Conservation (phyloP, 2,888 invertebrate species). For the Penaeus monodon region DNA sequence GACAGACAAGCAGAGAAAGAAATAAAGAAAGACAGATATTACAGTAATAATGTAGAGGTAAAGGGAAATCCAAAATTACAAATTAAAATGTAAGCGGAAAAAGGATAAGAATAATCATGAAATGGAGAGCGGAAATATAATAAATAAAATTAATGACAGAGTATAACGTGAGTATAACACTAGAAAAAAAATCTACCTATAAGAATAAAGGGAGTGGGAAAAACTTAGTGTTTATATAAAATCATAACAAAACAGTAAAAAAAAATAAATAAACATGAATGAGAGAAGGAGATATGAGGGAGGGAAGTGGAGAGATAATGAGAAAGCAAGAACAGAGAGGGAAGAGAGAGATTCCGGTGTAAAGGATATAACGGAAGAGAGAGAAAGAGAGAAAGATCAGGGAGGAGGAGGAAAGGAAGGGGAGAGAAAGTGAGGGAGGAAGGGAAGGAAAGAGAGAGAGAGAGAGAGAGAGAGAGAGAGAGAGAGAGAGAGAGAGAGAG, state of each 20-base stretch:
- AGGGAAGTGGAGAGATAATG: too few species aligned
- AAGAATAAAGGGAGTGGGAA: too few species aligned
- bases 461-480: background rate
- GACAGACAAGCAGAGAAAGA: background rate
- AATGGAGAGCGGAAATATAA: too few species aligned
- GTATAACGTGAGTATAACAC: too few species aligned
- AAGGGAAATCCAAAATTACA: background rate
- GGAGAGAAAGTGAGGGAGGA: background rate
- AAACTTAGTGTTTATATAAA: too few species aligned
- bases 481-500: background rate
- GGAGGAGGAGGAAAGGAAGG: background rate
- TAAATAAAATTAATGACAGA: too few species aligned
- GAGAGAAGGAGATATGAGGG: too few species aligned
- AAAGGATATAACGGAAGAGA: background rate
- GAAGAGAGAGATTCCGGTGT: background rate
- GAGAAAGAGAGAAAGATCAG: background rate
- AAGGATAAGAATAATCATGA: too few species aligned
- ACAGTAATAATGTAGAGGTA: background rate
- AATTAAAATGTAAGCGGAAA: background rate
- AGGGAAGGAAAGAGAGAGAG: background rate
- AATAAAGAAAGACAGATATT: background rate
- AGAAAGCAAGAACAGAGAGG: background rate
- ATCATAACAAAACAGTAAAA: too few species aligned
- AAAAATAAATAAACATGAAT: too few species aligned
- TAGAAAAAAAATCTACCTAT: too few species aligned